Base-by-base conservation (phyloP, 2,113 vertebrate species). In the Tragelaphus scriptus region DNA sequence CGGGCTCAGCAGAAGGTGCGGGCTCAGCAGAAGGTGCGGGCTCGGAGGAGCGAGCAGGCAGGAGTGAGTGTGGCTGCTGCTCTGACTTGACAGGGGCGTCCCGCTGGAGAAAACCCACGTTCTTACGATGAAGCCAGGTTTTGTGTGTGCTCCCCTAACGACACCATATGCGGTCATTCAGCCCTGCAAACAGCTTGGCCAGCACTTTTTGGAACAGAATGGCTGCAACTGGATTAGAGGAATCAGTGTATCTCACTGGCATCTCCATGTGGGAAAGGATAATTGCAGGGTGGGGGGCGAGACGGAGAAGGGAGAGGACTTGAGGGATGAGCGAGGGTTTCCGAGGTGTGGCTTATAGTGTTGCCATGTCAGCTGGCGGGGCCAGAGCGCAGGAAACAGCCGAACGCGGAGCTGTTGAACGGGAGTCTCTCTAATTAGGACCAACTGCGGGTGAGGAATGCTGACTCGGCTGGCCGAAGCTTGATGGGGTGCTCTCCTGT, bases 361-460 rank as follows among this genome's bases (percentile, higher is more conserved):
- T 96, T 61, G 90, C 96, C 97, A 11, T 96, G 97, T 97, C 95
- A 97, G 98, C 97, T 84, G 97, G 97, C 85, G 86, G 91, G 51
- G 93, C 95, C 30, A 15, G 94, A 58, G 95, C 85, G 15, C 0
- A 7, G 85, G 15, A 47, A 14, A 56, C 28, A 77, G 92, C 90
- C 32, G 94, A 95, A 71, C 82, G 84, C 32, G 32, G 88, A 88
- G 68, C 81, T 88, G 95, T 94, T 94, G 44, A 82, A 89, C 32
- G 25, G 85, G 85, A 92, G 97, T 82, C 90, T 91, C 95, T 98
- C 94, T 98, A 98, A 98, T 96, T 51, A 96, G 3, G 71, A 97
- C 63, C 95, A 82, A 17, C 6, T 90, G 96, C 85, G 85, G 19
- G 3, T 55, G 77, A 96, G 32, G 49, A 96, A 61, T 79, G 95